Evolutionary conservation across 1,140 invertebrate species (phyloP), one percentile per base, ranked within the genome.

Genomic region (Achroia grisella): DNA sequence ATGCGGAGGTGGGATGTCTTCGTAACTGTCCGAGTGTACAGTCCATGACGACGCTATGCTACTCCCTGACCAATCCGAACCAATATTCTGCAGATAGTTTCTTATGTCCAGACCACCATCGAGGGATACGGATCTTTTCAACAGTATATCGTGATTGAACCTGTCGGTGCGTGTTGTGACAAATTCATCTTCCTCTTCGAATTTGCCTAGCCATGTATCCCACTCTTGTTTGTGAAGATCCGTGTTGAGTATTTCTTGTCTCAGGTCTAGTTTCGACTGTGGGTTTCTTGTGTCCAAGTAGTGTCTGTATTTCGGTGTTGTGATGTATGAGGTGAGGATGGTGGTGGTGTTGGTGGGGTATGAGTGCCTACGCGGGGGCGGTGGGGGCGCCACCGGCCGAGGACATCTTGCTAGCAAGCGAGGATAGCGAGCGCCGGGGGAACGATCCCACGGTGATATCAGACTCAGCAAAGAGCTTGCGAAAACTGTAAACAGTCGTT

Each of bases 381-480:
- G 77, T 52, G 73, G 80, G 49, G 64, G 74, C 34, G 52, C 63
- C 69, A 62, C 64, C 32, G 69, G 61, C 30, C 54, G 80, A 46
- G 69, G 78, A 47, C 58, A 75, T 70, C 61, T 75, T 81, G 64
- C 67, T 56, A 10, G 62, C 76, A 65, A 79, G 66, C 48, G 83
- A 43, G 40, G 79, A 85, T 39, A 84, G 58, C 52, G 81, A 73
- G 41, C 80, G 71, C 32, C 80, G 72, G 52, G 79, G 69, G 83
- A 87, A 86, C 30, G 73, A 68, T 48, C 83, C 86, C 73, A 87
- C 79, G 78, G 81, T 61, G 71, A 85, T 76, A 75, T 86, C 86
- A 85, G 83, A 86, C 76, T 87, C 86, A 75, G 76, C 79, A 85
- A 87, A 86, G 80, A 87, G 71, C 75, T 87, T 87, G 80, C 86